Evolutionary conservation across 2,888 invertebrate genomes (phyloP).

Genomic region (Steinernema carpocapsae): DNA sequence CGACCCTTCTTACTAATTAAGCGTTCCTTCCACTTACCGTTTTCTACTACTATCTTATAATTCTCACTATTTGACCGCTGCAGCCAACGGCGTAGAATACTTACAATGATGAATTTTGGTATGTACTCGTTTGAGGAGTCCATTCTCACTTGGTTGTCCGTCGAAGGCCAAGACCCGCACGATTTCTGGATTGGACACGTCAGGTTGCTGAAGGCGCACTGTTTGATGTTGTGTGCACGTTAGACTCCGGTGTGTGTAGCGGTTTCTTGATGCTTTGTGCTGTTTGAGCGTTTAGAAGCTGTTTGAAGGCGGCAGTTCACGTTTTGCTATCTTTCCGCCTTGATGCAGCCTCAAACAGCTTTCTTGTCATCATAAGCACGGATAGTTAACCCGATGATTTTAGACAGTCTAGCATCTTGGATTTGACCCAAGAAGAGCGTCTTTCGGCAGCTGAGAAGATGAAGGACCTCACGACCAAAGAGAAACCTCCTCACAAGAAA

Average conservation of each 20-base stretch:
- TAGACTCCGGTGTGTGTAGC: background rate
- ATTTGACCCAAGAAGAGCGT: slow-evolving; percentile 63
- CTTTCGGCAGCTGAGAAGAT: slow-evolving; percentile 60
- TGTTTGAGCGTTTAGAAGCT: background rate
- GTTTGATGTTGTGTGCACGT: background rate
- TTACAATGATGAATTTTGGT: slow-evolving; percentile 66
- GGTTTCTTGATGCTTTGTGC: slow-evolving; percentile 20
- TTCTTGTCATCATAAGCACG: background rate
- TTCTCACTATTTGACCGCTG: slow-evolving; percentile 35
- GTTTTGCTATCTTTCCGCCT: slow-evolving; percentile 23
- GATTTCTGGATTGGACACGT: slow-evolving; percentile 53
- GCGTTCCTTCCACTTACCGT: slow-evolving; percentile 24
- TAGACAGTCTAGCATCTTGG: slow-evolving; percentile 54
- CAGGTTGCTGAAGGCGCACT: slow-evolving; percentile 47
- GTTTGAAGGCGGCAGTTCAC: background rate
- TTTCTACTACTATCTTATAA: no score
- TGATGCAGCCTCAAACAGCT: background rate
- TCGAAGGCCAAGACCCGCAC: slow-evolving; percentile 57
- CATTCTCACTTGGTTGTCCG: slow-evolving; percentile 63
- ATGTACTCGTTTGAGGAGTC: slow-evolving; percentile 65
- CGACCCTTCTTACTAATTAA: background rate
- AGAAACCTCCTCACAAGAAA: slow-evolving; percentile 58
- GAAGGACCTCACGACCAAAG: slow-evolving; percentile 49
- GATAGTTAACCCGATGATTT: slow-evolving; percentile 1
- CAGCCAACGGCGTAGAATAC: slow-evolving; percentile 67